These are phyloP conservation scores for Rhinogobio ventralis DNA, from an alignment of 2,797 vertebrate species.

Conservation along the genomic window DNA sequence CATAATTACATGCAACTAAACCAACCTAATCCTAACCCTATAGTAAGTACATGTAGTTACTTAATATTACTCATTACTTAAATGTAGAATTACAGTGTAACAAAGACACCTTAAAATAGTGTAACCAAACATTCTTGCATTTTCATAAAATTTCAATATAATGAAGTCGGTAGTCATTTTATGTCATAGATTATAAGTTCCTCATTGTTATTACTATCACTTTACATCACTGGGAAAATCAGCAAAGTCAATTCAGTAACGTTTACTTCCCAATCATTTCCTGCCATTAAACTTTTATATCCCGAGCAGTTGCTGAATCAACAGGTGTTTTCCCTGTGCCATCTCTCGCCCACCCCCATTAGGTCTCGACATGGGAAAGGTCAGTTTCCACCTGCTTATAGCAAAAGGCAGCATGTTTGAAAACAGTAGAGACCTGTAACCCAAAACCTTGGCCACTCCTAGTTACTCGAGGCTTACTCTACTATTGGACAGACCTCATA, in stretches of 20 bases:
- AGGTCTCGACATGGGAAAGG: constrained; percentile 65
- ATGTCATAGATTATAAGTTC: not conserved
- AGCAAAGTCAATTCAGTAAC: constrained; percentile 5
- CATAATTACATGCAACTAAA: too few species aligned
- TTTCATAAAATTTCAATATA: not conserved
- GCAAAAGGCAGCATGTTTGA: constrained; percentile 47
- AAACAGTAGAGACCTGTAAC: constrained; percentile 51
- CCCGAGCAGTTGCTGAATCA: constrained; percentile 67
- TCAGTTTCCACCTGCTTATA: constrained; percentile 64
- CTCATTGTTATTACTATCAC: constrained; percentile 27
- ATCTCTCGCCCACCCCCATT: constrained; percentile 59
- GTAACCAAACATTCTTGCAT: not conserved
- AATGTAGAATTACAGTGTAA: too few species aligned
- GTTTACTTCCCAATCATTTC: constrained; percentile 52
- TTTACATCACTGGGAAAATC: constrained; percentile 18
- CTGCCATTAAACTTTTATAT: constrained; percentile 63
- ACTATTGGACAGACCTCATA: not conserved
- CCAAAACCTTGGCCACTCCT: constrained; percentile 41
- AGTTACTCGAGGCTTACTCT: constrained; percentile 1
- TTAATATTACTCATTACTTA: too few species aligned
- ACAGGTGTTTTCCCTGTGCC: constrained; percentile 72
- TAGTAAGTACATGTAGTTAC: too few species aligned
- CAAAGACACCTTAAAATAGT: too few species aligned
- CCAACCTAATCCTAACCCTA: too few species aligned
- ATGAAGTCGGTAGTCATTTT: not conserved